phyloP scores from a whole-genome alignment of 2,797 vertebrate genomes.

The Catamblyrhynchus diadema region DNA sequence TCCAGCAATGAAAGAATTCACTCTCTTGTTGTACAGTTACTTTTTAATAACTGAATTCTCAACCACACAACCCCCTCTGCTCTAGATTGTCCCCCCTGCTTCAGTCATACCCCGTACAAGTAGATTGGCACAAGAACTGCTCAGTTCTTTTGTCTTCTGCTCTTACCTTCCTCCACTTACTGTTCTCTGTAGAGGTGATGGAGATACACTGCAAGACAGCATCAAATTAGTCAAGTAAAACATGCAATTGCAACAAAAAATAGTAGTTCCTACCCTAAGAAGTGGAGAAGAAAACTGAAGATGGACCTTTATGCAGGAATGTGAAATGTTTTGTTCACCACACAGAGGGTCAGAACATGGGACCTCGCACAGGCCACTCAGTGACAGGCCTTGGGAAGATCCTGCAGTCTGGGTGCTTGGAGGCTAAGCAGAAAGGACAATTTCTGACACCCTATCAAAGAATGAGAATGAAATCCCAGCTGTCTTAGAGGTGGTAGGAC shows the following conservation, averaged over 20 bases:
- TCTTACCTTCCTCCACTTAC: background rate
- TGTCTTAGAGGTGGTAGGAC: background rate
- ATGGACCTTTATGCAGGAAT: background rate
- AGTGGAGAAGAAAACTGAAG: background rate
- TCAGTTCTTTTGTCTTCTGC: background rate
- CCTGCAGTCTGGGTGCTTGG: background rate
- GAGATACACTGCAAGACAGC: background rate
- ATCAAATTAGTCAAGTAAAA: background rate
- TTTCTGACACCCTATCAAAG: background rate
- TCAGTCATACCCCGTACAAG: background rate
- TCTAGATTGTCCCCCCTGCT: background rate
- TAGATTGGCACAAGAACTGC: background rate
- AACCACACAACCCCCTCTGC: background rate
- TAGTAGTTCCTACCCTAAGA: background rate
- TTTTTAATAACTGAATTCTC: background rate
- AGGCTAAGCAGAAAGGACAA: background rate
- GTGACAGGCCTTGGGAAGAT: background rate
- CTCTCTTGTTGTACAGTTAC: background rate
- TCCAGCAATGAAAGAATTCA: background rate
- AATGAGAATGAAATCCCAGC: background rate
- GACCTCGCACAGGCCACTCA: background rate
- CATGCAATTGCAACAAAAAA: background rate
- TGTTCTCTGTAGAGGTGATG: background rate
- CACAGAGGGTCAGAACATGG: rapidly evolving
- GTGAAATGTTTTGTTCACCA: background rate